These are phyloP conservation scores for Himalopsyche phryganea DNA, from an alignment of 1,140 invertebrate species.

Conservation along the genomic window DNA sequence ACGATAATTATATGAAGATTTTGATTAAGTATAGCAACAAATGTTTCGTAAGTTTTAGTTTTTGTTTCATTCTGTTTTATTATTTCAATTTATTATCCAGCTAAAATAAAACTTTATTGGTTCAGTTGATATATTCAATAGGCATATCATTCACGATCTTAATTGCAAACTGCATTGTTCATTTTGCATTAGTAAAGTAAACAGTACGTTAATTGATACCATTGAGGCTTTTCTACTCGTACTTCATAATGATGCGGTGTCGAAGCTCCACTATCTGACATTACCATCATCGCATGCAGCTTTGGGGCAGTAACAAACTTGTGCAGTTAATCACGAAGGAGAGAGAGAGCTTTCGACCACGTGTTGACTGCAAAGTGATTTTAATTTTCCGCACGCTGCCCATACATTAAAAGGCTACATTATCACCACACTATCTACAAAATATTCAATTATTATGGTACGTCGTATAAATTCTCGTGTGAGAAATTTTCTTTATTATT, in stretches of 20 bases:
- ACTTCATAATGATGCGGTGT: neutral
- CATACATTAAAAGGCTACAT: slow-evolving; percentile 14
- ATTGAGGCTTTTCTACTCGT: neutral
- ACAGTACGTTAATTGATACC: no score
- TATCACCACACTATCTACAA: slow-evolving; percentile 20
- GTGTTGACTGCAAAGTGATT: slow-evolving; percentile 26
- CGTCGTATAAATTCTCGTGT: no score
- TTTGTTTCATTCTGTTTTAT: no score
- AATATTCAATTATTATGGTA: slow-evolving; percentile 9
- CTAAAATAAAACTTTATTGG: no score
- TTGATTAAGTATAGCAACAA: no score
- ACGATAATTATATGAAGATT: no score
- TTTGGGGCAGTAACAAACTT: slow-evolving; percentile 7
- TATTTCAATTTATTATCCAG: no score
- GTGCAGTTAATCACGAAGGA: slow-evolving; percentile 12
- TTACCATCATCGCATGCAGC: slow-evolving; percentile 11
- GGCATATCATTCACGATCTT: neutral
- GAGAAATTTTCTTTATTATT: no score
- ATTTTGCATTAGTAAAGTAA: no score
- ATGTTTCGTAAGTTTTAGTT: no score
- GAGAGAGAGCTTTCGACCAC: slow-evolving; percentile 1
- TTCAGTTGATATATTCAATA: no score
- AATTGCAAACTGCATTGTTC: neutral
- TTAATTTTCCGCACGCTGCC: slow-evolving; percentile 19
- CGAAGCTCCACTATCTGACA: neutral